A percentile compares a stretch with the other conserved stretches of the same genome.
Conservation (phyloP, 2,113 vertebrate genomes). For the Tretioscincus oriximinensis region DNA sequence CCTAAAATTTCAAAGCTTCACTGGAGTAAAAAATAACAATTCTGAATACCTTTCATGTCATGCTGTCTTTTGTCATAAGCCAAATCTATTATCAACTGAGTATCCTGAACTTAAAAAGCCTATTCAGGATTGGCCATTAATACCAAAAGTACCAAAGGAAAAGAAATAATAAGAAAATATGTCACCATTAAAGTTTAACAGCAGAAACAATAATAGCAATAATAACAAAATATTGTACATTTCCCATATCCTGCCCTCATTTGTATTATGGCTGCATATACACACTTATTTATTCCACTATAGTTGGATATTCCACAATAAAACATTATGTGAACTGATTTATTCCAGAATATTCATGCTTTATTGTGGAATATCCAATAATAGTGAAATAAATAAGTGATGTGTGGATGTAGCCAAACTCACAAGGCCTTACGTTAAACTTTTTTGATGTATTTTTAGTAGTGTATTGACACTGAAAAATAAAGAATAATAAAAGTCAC, state of each 20-base stretch:
- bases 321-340: too few relatives aligned
- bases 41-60: constrained; percentile 54
- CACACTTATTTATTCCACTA: too few relatives aligned
- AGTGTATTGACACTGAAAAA: not conserved
- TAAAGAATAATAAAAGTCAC: not conserved
- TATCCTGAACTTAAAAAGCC: constrained; percentile 32
- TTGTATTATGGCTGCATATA: too few relatives aligned
- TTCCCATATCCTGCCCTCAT: not conserved
- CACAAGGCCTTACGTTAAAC: not conserved
- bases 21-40: not conserved
- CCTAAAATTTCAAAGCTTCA: not conserved
- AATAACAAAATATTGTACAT: too few relatives aligned
- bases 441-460: not conserved
- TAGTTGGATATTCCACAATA: too few relatives aligned
- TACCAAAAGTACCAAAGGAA: not conserved
- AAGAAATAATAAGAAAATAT: not conserved
- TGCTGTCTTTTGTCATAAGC: constrained; percentile 37
- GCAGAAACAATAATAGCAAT: too few relatives aligned
- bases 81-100: not conserved
- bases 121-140: constrained; percentile 14
- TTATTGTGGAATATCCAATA: too few relatives aligned
- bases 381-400: too few relatives aligned
- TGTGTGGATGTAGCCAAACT: too few relatives aligned
- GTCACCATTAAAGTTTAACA: too few relatives aligned
- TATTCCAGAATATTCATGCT: too few relatives aligned